Percentiles rank a stretch among this genome's conserved stretches.
These are phyloP conservation scores for Calameuta filiformis DNA, from an alignment of 2,888 invertebrate genomes.

Conservation along the genomic window DNA sequence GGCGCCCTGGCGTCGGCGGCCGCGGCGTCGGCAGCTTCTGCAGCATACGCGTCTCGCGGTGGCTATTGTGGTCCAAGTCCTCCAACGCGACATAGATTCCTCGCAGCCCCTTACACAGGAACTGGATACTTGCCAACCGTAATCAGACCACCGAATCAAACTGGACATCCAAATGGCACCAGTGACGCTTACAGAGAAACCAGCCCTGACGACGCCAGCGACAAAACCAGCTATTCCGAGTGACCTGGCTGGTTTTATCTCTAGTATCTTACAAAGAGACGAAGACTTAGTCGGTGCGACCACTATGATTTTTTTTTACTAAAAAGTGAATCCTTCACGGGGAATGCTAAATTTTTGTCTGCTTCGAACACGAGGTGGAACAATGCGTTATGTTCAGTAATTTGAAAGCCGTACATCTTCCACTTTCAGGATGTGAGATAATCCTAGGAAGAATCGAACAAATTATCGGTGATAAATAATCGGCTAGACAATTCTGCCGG, in stretches of 20 bases:
- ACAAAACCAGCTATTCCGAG: conserved; percentile 64
- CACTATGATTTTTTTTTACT: neutral
- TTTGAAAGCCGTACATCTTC: neutral
- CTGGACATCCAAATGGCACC: conserved; percentile 52
- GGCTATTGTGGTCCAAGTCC: conserved; percentile 69
- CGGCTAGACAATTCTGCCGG: neutral
- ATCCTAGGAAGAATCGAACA: neutral
- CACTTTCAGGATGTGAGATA: neutral
- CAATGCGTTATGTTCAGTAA: neutral
- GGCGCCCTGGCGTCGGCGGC: conserved; percentile 63
- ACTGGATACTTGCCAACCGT: conserved; percentile 86
- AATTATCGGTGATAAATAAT: neutral
- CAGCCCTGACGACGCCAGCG: conserved; percentile 61
- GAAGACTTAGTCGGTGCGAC: neutral
- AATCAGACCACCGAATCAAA: conserved; percentile 68
- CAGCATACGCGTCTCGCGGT: conserved; percentile 50
- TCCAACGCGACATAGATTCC: conserved; percentile 77
- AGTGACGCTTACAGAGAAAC: conserved; percentile 58
- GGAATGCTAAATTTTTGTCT: neutral
- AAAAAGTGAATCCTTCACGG: neutral
- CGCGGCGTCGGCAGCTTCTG: conserved; percentile 52
- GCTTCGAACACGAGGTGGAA: neutral
- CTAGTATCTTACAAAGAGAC: neutral
- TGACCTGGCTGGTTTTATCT: conserved; percentile 43
- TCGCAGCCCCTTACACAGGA: conserved; percentile 85